Evolutionary conservation across 1,140 invertebrate genomes (phyloP).

Genomic region (Gryllus bimaculatus): DNA sequence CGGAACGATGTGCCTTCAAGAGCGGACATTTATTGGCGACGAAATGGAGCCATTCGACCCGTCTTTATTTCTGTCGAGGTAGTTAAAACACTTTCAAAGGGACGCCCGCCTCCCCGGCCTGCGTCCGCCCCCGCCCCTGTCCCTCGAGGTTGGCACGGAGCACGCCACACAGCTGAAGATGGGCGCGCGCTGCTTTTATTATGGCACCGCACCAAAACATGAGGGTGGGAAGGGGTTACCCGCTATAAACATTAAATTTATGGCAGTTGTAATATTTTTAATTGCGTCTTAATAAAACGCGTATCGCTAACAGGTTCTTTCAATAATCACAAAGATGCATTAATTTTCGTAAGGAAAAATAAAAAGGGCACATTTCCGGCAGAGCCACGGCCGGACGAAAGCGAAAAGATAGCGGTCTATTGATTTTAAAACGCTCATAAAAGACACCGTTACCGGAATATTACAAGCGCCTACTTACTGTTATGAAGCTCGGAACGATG

Average conservation of each 20-base stretch:
- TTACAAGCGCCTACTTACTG: constrained; percentile 1
- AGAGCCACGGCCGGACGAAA: neutral
- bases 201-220: neutral
- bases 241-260: neutral
- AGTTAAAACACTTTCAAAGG: constrained; percentile 5
- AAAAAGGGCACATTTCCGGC: neutral
- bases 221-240: neutral
- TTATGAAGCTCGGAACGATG: neutral
- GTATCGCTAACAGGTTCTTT: neutral
- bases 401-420: neutral
- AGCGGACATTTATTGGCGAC: neutral
- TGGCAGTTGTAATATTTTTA: constrained; percentile 5
- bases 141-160: neutral
- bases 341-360: neutral
- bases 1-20: neutral
- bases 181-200: neutral
- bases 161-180: neutral
- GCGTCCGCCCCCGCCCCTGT: too few relatives aligned
- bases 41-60: neutral
- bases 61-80: neutral
- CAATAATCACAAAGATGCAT: neutral
- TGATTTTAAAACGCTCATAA: constrained; percentile 5
- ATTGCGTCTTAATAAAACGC: neutral
- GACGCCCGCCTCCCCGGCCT: neutral
- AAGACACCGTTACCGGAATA: constrained; percentile 3